Conservation (phyloP, 2,888 invertebrate species). For the Tinea pellionella region DNA sequence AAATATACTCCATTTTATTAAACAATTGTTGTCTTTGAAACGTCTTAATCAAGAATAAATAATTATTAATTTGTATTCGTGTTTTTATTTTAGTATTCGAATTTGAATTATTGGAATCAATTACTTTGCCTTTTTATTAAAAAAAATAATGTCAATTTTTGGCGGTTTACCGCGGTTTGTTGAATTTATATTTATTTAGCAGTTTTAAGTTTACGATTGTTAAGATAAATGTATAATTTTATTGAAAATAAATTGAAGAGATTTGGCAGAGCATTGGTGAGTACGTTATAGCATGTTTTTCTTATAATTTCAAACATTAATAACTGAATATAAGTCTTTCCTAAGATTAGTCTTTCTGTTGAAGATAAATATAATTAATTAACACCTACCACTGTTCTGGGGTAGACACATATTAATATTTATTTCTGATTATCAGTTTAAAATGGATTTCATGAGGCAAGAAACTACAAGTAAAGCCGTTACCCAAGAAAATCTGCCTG, state of each 20-base stretch:
- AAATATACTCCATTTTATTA: conserved; percentile 18
- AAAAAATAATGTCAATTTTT: neutral
- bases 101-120: neutral
- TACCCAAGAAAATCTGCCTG: too few species aligned
- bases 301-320: too few species aligned
- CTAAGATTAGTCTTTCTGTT: too few species aligned
- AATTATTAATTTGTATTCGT: neutral
- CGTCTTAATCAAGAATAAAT: neutral
- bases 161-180: neutral
- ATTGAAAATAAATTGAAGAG: conserved; percentile 10
- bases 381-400: too few species aligned
- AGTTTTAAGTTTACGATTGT: neutral
- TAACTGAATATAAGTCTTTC: too few species aligned
- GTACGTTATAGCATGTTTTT: neutral
- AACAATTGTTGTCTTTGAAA: neutral
- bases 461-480: too few species aligned
- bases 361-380: too few species aligned
- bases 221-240: conserved; percentile 13
- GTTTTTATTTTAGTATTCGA: neutral
- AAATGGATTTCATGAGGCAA: too few species aligned
- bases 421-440: too few species aligned
- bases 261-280: conserved; percentile 11
- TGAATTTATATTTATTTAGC: neutral
- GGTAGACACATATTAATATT: too few species aligned
- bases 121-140: neutral